A percentile compares a stretch with the other conserved stretches of the same genome.
phyloP scores from a whole-genome alignment of 1,140 invertebrate genomes.

The Calycopis cecrops region DNA sequence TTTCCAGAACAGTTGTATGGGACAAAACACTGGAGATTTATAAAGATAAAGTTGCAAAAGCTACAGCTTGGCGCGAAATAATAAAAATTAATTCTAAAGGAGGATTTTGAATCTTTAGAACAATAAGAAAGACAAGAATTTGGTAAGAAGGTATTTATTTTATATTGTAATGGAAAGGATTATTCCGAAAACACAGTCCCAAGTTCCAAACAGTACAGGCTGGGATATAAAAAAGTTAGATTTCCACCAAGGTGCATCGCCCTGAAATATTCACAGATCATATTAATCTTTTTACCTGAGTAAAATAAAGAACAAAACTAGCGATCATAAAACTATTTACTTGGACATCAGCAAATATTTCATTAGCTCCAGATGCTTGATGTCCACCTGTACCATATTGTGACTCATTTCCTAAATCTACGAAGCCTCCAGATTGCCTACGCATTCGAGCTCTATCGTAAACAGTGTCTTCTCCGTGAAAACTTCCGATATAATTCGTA shows the following conservation, averaged over 20 bases:
- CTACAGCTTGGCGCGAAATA: too few relatives aligned
- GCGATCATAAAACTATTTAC: constrained; percentile 75
- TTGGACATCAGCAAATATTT: constrained; percentile 92
- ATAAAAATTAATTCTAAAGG: too few relatives aligned
- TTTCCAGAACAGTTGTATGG: too few relatives aligned
- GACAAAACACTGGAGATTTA: too few relatives aligned
- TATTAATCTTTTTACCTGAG: background rate
- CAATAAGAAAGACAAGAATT: too few relatives aligned
- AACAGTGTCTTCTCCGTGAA: constrained; percentile 54
- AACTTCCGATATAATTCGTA: constrained; percentile 57
- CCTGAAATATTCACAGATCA: constrained; percentile 67
- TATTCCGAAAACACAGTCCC: constrained; percentile 98
- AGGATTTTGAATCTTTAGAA: too few relatives aligned
- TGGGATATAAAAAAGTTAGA: constrained; percentile 95
- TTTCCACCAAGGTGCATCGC: constrained; percentile 91
- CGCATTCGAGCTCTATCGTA: constrained; percentile 63
- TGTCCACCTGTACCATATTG: constrained; percentile 85
- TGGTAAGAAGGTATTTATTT: too few relatives aligned
- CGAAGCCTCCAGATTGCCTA: constrained; percentile 79
- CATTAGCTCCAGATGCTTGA: constrained; percentile 88
- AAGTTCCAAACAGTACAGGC: constrained; percentile 96
- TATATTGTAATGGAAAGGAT: too few relatives aligned
- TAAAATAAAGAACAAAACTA: background rate
- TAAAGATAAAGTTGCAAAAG: too few relatives aligned
- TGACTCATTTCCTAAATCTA: constrained; percentile 83